These are phyloP conservation scores for Plecotus auritus DNA, from an alignment of 2,113 vertebrate species.

Conservation along the genomic window DNA sequence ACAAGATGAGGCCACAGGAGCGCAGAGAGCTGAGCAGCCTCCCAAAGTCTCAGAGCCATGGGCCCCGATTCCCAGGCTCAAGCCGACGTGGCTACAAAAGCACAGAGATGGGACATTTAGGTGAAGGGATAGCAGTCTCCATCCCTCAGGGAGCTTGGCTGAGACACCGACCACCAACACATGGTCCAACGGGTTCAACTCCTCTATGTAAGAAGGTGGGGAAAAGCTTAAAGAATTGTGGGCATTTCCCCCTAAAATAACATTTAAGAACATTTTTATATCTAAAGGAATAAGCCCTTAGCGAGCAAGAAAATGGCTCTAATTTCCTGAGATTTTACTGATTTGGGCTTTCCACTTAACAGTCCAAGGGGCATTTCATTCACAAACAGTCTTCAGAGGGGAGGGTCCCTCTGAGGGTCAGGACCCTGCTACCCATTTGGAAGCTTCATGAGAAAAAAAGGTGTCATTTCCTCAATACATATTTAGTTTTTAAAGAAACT, in stretches of 20 bases:
- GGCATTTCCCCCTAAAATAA: background rate
- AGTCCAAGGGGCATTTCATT: background rate
- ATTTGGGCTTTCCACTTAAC: background rate
- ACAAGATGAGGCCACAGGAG: background rate
- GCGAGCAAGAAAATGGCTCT: background rate
- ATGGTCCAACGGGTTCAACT: rapidly evolving
- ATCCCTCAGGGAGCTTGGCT: rapidly evolving
- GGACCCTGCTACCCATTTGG: background rate
- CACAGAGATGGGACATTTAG: background rate
- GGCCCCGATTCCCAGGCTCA: background rate
- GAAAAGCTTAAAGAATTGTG: background rate
- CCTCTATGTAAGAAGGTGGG: background rate
- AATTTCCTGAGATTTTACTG: background rate
- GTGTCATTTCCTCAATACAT: background rate
- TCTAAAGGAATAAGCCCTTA: background rate
- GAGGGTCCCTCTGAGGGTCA: background rate
- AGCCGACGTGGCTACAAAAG: background rate
- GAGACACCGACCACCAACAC: background rate
- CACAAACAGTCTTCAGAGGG: background rate
- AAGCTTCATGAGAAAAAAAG: background rate
- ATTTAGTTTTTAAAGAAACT: background rate
- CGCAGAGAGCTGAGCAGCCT: background rate
- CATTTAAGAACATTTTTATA: background rate
- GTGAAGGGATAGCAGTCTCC: rapidly evolving
- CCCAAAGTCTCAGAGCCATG: background rate